Evolutionary conservation across 1,140 invertebrate genomes (phyloP), one percentile per base, ranked within the genome.

Genomic region (Palaemon carinicauda): DNA sequence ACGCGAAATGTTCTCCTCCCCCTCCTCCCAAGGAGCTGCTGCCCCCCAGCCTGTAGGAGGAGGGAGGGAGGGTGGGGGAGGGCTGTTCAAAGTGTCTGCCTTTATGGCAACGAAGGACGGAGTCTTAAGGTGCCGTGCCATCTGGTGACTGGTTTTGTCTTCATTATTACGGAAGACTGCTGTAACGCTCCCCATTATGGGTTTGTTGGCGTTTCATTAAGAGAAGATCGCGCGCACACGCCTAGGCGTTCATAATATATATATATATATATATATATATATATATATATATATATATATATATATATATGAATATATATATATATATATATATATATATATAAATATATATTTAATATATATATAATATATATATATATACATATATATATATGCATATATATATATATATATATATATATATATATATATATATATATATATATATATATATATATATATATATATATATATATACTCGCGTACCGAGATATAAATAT

Each of bases 211-310:
- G 41, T 41, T 41, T 41, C 56, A 60, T 24, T 21, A 2, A 15
- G 19, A 15, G 56, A 73, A 10, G 29, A 19, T 19, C 31, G 7
- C 17, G 0, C 17, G 9, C 31, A 17, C 31, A 17, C 31, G n/a
- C n/a, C n/a, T n/a, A n/a, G n/a, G n/a, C n/a, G n/a, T n/a, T n/a
- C n/a, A n/a, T n/a, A n/a, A n/a, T n/a, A n/a, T n/a, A n/a, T n/a
- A 33, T 33, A 14, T 17, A 33, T 31, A 9, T 73, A 33, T 73
- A 31, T 73, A 9, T 73, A 7, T 73, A 73, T 73, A 73, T 73
- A 73, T 73, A 31, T 73, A 73, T 33, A 73, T 73, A 73, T 33
- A 73, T 73, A 73, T 73, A 73, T 73, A 73, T 73, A 73, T 73
- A 73, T 73, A 73, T 73, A 33, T 73, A 33, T 33, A 31, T 73